Base-by-base conservation (phyloP, 2,797 vertebrate species). In the Myotis pilosus region DNA sequence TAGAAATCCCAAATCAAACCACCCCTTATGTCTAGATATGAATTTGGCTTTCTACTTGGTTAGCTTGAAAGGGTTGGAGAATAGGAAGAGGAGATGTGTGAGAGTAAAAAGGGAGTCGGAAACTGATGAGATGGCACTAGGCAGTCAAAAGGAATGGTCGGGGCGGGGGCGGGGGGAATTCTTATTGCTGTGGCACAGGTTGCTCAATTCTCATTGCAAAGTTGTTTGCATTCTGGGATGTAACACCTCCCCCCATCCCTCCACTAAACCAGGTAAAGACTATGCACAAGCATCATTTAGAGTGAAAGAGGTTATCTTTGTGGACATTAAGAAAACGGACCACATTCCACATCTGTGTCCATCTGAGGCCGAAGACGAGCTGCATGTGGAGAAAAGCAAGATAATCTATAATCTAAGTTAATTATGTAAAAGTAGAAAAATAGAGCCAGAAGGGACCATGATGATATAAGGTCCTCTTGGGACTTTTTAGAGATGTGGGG, bases 341-440 rank as follows among this genome's bases (percentile, higher is more conserved):
- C 5, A 0, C 12, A 36, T 75, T 75, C 28, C 30, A 38, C 89
- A 95, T 92, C 89, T 95, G 95, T 36, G 90, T 68, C 64, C 74
- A 88, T 6, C 1, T 66, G 36, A 90, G 5, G 25, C 28, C 11
- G 15, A 88, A 88, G 8, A 87, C 1, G 1, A 75, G 81, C 44
- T 83, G 17, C 38, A 66, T n/a, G 33, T 4, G 9, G 64, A 10
- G 51, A 33, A 60, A 95, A 28, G 22, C 33, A 83, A 74, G 53
- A 60, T 85, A 78, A 88, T 83, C 93, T 82, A 81, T 93, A 75
- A 89, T 60, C 41, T 62, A 91, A 89, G 22, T 25, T 91, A 90
- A 92, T 96, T 94, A 95, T 36, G 75, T 19, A 81, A 49, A 93
- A 85, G 68, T 69, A 93, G 62, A 38, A 85, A 94, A 88, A 47